A percentile compares a stretch with the other conserved stretches of the same genome.
Evolutionary conservation across 2,888 invertebrate species (phyloP).

Genomic region (Baccha elongata): DNA sequence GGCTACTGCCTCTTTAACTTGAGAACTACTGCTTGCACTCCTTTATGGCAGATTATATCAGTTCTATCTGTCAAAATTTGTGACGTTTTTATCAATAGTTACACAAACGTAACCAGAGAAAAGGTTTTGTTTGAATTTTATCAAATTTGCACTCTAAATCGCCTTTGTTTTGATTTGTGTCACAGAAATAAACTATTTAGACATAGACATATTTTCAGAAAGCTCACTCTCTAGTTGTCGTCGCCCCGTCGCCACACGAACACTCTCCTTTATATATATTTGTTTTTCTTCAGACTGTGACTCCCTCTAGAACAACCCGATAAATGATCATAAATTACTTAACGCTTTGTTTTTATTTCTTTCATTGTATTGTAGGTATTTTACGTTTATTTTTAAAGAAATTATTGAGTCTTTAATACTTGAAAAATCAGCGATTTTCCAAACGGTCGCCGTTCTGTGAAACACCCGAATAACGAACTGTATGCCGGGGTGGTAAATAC

Average conservation of each 20-base stretch:
- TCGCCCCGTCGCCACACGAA: not conserved
- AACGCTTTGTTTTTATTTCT: conserved; percentile 57
- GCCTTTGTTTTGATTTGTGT: conserved; percentile 70
- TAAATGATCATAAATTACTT: conserved; percentile 31
- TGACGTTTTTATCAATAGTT: conserved; percentile 49
- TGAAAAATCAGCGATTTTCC: conserved; percentile 52
- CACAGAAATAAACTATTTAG: conserved; percentile 58
- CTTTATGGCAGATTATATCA: conserved; percentile 45
- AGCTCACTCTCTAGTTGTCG: conserved; percentile 41
- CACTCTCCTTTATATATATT: conserved; percentile 18
- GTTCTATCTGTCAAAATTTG: conserved; percentile 54
- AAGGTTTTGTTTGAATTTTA: conserved; percentile 11
- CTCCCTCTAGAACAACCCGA: conserved; percentile 35
- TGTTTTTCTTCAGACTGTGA: conserved; percentile 11
- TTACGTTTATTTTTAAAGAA: conserved; percentile 37
- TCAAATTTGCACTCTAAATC: conserved; percentile 35
- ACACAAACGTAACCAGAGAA: conserved; percentile 3
- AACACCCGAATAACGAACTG: conserved; percentile 28
- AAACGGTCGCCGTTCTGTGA: conserved; percentile 10
- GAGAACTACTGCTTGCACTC: conserved; percentile 31
- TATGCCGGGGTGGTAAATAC: conserved; percentile 44
- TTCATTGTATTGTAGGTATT: conserved; percentile 44
- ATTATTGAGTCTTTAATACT: conserved; percentile 21
- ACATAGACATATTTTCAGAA: conserved; percentile 51
- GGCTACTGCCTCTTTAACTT: conserved; percentile 50